A percentile compares a stretch with the other conserved stretches of the same genome.
phyloP scores from a whole-genome alignment of 2,797 vertebrate species.

The Synaphobranchus kaupii region DNA sequence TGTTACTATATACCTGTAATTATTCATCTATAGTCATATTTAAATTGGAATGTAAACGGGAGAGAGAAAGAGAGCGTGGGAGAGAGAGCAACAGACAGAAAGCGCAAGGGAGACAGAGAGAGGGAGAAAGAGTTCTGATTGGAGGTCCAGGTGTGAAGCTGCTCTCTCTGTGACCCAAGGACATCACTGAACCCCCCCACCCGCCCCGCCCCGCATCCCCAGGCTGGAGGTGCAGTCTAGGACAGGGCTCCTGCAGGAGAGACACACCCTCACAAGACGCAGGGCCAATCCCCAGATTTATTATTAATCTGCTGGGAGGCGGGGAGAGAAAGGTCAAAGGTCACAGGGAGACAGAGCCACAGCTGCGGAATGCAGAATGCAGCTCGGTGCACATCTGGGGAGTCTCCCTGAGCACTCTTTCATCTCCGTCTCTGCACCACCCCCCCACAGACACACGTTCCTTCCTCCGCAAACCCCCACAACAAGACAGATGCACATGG shows the following conservation, averaged over 20 bases:
- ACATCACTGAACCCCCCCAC: not conserved
- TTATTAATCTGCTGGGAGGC: slow-evolving; percentile 52
- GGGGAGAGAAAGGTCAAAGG: slow-evolving; percentile 51
- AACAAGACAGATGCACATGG: not conserved
- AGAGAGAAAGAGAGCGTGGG: not conserved
- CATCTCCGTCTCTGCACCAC: slow-evolving; percentile 39
- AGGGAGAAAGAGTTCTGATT: not conserved
- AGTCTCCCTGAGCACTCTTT: slow-evolving; percentile 51
- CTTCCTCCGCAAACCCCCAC: slow-evolving; percentile 26
- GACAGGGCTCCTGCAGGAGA: slow-evolving; percentile 24
- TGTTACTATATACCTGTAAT: too few species aligned
- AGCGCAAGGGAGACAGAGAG: not conserved
- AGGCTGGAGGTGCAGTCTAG: slow-evolving; percentile 15
- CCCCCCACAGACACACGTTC: not conserved
- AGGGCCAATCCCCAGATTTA: slow-evolving; percentile 52
- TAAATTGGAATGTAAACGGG: too few species aligned
- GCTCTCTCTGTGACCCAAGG: slow-evolving; percentile 14
- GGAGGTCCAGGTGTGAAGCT: not conserved
- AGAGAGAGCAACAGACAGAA: not conserved
- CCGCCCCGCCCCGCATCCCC: not conserved
- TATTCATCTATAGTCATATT: too few species aligned
- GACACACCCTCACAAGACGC: slow-evolving; percentile 49
- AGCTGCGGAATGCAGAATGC: slow-evolving; percentile 61
- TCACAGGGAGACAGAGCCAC: slow-evolving; percentile 26
- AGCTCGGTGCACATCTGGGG: slow-evolving; percentile 50